A percentile compares a stretch with the other conserved stretches of the same genome.
Conservation (phyloP, 2,797 vertebrate species). For the Mormyrus proboscirostris region DNA sequence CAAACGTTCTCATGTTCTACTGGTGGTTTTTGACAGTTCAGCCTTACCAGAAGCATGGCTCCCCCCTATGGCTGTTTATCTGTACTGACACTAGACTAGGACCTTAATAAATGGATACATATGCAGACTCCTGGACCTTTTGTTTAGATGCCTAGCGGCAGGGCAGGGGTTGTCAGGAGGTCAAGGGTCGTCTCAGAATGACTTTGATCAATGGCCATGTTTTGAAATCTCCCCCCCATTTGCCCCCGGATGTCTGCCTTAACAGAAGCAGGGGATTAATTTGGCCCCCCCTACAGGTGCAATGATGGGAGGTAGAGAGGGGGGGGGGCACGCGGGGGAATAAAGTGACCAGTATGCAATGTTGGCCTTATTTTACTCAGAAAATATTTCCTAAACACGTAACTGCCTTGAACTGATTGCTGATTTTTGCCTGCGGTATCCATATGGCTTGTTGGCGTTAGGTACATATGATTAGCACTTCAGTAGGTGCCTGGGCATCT, state of each 20-base stretch:
- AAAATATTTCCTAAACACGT: not conserved
- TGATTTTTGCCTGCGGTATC: not conserved
- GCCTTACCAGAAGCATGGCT: not conserved
- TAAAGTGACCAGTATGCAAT: not conserved
- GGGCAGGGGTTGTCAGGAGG: constrained; percentile 23
- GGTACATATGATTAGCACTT: not conserved
- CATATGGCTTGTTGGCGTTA: not conserved
- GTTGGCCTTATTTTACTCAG: not conserved
- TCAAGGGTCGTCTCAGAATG: constrained; percentile 22
- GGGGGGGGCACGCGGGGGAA: not conserved
- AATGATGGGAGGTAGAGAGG: not conserved
- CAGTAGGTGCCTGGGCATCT: not conserved
- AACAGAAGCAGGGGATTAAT: constrained; percentile 22
- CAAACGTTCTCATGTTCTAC: not conserved
- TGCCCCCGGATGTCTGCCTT: not conserved
- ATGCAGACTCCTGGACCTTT: not conserved
- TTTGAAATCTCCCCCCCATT: constrained; percentile 12
- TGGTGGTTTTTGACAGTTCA: not conserved
- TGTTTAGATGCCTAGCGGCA: not conserved
- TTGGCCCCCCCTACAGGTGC: constrained; percentile 23
- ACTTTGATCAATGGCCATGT: constrained; percentile 35
- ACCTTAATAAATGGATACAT: not conserved
- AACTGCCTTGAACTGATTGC: constrained; percentile 6
- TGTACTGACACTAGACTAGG: not conserved
- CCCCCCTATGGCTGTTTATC: not conserved